Evolutionary conservation across 1,140 invertebrate species (phyloP).

Genomic region (Cyclargus thomasi): DNA sequence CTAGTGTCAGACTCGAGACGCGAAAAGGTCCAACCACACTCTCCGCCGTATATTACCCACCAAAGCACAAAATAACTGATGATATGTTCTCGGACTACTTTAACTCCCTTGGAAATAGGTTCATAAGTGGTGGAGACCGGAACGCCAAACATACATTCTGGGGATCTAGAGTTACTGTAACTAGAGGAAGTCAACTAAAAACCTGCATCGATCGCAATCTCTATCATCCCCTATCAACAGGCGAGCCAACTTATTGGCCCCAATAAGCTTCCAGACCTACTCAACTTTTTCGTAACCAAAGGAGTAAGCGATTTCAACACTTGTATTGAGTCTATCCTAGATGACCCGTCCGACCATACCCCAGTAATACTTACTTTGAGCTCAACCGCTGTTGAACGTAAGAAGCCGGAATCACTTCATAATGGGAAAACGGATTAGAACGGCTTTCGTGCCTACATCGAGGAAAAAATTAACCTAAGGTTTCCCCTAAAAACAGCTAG

Average conservation of each 20-base stretch:
- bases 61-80: conserved; percentile 11
- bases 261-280: neutral
- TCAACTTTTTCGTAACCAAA: conserved; percentile 1
- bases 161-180: neutral
- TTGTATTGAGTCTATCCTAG: neutral
- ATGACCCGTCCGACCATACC: conserved; percentile 5
- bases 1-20: neutral
- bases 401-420: neutral
- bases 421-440: neutral
- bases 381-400: neutral
- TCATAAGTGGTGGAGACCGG: conserved; percentile 7
- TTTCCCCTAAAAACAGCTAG: neutral
- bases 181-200: conserved; percentile 11
- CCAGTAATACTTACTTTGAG: conserved; percentile 1
- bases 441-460: neutral
- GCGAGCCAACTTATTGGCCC: neutral
- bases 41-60: neutral
- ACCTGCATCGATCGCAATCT: neutral
- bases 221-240: neutral
- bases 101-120: neutral
- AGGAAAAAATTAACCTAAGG: neutral
- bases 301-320: neutral
- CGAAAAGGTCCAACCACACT: neutral
- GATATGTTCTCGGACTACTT: conserved; percentile 12
- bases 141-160: conserved; percentile 20